Conservation (phyloP, 2,113 vertebrate genomes). For the Sus scrofa region T2T-Sscrofa CM000824.6:94986001-94986500, state of each 20-base stretch:
- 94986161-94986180: not conserved
- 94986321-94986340: not conserved
- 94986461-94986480: no score
- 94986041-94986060: not conserved
- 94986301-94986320: not conserved
- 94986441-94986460: no score
- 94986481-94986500: no score
- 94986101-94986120: not conserved
- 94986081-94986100: not conserved
- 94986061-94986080: not conserved
- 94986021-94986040: not conserved
- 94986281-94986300: no score
- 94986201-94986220: not conserved
- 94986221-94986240: not conserved
- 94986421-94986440: no score
- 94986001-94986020: not conserved
- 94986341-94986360: not conserved
- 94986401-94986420: not conserved
- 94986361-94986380: not conserved
- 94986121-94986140: not conserved
- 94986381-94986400: not conserved
- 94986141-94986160: not conserved
- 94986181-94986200: not conserved
- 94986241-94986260: not conserved
- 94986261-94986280: not conserved